Conservation (phyloP, 1,140 invertebrate genomes). For the Pachyrhynchus sulphureomaculatus region DNA sequence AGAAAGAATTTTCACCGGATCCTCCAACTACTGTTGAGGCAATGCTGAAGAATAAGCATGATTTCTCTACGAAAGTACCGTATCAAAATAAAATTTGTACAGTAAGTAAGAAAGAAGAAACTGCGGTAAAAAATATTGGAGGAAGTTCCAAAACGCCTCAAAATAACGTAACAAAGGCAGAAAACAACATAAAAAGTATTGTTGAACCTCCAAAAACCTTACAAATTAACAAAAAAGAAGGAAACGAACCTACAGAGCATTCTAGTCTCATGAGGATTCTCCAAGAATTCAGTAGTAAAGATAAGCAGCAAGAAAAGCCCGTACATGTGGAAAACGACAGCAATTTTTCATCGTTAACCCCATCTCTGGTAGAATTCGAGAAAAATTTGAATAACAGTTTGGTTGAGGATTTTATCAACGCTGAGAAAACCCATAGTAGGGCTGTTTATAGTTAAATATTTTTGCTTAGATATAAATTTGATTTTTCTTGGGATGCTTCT, state of each 20-base stretch:
- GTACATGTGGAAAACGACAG: constrained; percentile 11
- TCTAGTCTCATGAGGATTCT: constrained; percentile 45
- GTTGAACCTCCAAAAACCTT: background rate
- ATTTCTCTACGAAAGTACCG: no score
- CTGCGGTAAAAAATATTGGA: no score
- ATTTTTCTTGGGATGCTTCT: no score
- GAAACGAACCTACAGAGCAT: constrained; percentile 36
- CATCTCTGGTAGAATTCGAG: constrained; percentile 33
- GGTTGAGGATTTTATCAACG: constrained; percentile 38
- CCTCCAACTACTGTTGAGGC: no score
- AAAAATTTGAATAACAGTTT: constrained; percentile 24
- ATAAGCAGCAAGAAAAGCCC: constrained; percentile 31
- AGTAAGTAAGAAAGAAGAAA: no score
- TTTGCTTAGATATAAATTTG: no score
- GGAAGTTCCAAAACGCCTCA: no score
- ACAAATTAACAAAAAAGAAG: constrained; percentile 15
- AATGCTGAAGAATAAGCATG: no score
- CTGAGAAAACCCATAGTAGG: constrained; percentile 31
- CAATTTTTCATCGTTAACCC: constrained; percentile 23
- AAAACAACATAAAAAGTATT: no score
- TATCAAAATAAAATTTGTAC: no score
- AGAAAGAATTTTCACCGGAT: no score
- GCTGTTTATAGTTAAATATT: constrained; percentile 11
- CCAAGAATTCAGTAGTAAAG: constrained; percentile 43
- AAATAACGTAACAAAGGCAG: no score